Percentiles rank a stretch among this genome's conserved stretches.
phyloP scores from a whole-genome alignment of 2,113 vertebrate genomes.

The Amazona vittata region DNA sequence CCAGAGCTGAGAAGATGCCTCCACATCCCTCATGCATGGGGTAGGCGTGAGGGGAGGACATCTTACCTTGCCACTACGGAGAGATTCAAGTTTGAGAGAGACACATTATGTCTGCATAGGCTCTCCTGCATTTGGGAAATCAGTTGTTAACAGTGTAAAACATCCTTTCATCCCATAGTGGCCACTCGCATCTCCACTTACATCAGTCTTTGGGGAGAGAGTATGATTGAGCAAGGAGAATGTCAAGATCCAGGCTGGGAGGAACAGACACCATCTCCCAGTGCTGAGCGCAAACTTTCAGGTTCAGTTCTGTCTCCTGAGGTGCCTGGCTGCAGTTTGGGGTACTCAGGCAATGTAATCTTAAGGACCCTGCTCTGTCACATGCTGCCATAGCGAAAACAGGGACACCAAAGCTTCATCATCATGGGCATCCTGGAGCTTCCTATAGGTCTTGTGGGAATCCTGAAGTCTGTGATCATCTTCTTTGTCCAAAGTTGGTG shows the following conservation, averaged over 20 bases:
- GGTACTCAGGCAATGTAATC: neutral
- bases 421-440: neutral
- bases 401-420: neutral
- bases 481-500: neutral
- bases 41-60: neutral
- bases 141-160: neutral
- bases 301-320: neutral
- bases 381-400: neutral
- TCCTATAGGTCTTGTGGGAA: neutral
- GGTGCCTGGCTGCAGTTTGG: neutral
- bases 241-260: neutral
- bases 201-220: neutral
- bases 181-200: neutral
- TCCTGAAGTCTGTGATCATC: neutral
- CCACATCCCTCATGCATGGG: neutral
- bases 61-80: accelerated
- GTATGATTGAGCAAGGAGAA: neutral
- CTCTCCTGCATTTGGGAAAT: neutral
- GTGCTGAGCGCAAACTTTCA: neutral
- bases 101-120: neutral
- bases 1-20: neutral
- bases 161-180: neutral
- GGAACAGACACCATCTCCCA: neutral
- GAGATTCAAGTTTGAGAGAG: neutral
- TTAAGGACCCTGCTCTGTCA: neutral